phyloP scores from a whole-genome alignment of 1,140 invertebrate genomes.

The Solenopsis invicta region DNA sequence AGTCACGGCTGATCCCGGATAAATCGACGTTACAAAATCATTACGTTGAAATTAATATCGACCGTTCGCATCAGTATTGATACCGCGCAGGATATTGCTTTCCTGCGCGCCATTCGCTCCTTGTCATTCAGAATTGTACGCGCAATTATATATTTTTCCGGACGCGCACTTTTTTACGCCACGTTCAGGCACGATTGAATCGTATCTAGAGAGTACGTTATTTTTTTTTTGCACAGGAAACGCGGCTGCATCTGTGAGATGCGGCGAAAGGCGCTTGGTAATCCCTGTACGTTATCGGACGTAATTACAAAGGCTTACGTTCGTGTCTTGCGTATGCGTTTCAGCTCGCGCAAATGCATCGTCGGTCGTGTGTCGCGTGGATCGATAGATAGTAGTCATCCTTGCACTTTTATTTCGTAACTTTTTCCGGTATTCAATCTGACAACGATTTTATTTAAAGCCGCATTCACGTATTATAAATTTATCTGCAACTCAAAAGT shows the following conservation, averaged over 20 bases:
- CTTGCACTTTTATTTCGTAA: background rate
- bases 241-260: background rate
- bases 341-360: background rate
- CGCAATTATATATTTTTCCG: slow-evolving; percentile 36
- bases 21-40: slow-evolving; percentile 51
- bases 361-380: background rate
- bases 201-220: background rate
- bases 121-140: slow-evolving; percentile 12
- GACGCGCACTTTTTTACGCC: background rate
- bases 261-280: background rate
- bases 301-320: slow-evolving; percentile 15
- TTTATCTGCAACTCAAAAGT: background rate
- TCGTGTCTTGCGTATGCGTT: background rate
- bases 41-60: slow-evolving; percentile 54
- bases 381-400: background rate
- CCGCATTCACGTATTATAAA: background rate
- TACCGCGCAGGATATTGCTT: slow-evolving; percentile 30
- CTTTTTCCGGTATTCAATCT: background rate
- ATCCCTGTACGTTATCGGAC: background rate
- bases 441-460: background rate
- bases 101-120: background rate
- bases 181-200: slow-evolving; percentile 8
- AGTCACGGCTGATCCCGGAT: slow-evolving; percentile 5
- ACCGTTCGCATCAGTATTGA: slow-evolving; percentile 24
- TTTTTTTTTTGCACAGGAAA: background rate